These are phyloP conservation scores for Drosophila parabipectinata DNA, from an alignment of 1,140 invertebrate genomes.

Conservation along the genomic window DNA sequence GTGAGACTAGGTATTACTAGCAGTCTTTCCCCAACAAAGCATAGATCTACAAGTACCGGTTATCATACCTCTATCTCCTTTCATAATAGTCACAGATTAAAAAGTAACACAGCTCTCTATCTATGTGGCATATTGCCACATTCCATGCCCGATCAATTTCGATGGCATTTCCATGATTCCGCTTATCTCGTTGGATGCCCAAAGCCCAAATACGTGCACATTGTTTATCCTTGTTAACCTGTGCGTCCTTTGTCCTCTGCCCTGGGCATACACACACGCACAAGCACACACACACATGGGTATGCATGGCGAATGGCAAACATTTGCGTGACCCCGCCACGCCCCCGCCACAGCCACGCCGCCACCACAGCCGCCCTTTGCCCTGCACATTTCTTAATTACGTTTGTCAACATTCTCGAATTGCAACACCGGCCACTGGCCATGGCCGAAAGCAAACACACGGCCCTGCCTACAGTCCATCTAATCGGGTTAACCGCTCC, in stretches of 20 bases:
- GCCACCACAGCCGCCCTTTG: background rate
- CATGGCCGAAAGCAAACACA: background rate
- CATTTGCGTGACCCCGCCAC: conserved; percentile 28
- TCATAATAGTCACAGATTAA: too few relatives aligned
- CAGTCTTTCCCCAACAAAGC: too few relatives aligned
- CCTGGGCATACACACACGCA: background rate
- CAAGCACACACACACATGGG: background rate
- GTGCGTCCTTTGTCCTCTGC: conserved; percentile 2
- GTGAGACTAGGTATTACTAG: too few relatives aligned
- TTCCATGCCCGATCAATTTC: background rate
- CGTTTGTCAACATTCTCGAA: conserved; percentile 45
- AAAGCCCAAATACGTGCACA: conserved; percentile 26
- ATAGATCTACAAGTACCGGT: background rate
- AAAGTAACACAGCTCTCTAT: background rate
- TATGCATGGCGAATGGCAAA: conserved; percentile 33
- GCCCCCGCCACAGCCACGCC: too few relatives aligned
- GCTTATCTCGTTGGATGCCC: conserved; percentile 10
- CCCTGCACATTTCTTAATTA: conserved; percentile 55
- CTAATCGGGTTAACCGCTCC: conserved; percentile 32
- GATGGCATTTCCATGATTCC: background rate
- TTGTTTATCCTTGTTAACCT: conserved; percentile 41
- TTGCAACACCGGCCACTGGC: conserved; percentile 25
- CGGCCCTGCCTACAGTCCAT: background rate
- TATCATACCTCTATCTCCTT: background rate
- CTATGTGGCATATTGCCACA: background rate